Conservation (phyloP, 2,113 vertebrate genomes). For the Syngnathoides biaculeatus region DNA sequence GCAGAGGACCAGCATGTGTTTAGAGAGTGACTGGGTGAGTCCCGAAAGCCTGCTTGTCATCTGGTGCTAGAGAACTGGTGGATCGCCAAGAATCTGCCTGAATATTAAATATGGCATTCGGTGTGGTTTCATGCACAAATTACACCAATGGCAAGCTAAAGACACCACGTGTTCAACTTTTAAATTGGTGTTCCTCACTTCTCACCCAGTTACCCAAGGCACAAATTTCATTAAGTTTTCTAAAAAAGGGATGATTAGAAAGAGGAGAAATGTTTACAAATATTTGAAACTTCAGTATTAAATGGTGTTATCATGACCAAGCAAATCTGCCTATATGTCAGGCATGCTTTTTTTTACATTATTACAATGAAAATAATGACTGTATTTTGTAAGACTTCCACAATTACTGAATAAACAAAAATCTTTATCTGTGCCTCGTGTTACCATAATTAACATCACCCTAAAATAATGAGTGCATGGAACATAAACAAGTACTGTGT, state of each 20-base stretch:
- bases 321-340: too few relatives aligned
- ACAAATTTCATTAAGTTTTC: too few relatives aligned
- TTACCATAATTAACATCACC: too few relatives aligned
- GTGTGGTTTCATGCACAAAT: slow-evolving; percentile 20
- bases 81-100: slow-evolving; percentile 46
- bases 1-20: slow-evolving; percentile 47
- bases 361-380: not conserved
- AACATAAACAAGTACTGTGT: too few relatives aligned
- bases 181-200: too few relatives aligned
- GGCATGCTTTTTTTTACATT: too few relatives aligned
- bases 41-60: slow-evolving; percentile 65
- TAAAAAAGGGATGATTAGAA: too few relatives aligned
- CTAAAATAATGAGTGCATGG: too few relatives aligned
- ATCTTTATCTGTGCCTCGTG: not conserved
- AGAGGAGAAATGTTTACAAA: too few relatives aligned
- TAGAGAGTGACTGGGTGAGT: slow-evolving; percentile 57
- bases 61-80: slow-evolving; percentile 58
- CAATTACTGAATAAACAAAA: not conserved
- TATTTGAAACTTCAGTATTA: too few relatives aligned
- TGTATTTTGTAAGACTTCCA: not conserved
- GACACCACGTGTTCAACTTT: not conserved
- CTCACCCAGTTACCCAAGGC: too few relatives aligned
- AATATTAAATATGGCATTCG: slow-evolving; percentile 70
- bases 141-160: not conserved
- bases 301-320: too few relatives aligned